Percentiles rank a stretch among this genome's conserved stretches.
These are phyloP conservation scores for Alviniconcha marisindica DNA, from an alignment of 1,140 invertebrate genomes.

Conservation along the genomic window DNA sequence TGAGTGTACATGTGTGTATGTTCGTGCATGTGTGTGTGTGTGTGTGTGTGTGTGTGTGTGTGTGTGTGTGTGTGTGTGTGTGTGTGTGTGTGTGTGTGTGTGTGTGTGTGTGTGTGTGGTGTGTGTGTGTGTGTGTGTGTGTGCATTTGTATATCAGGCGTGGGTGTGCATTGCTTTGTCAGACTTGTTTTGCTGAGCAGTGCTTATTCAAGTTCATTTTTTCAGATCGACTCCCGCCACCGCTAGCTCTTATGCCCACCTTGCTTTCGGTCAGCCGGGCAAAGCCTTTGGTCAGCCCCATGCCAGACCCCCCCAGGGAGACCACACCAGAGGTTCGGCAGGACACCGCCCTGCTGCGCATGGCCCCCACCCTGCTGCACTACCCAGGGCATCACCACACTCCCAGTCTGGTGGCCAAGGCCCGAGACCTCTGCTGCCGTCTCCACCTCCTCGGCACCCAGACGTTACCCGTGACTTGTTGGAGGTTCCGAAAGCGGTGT, in stretches of 20 bases:
- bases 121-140: too few species aligned
- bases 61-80: too few species aligned
- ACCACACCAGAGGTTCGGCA: too few species aligned
- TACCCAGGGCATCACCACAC: not conserved
- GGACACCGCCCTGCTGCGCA: too few species aligned
- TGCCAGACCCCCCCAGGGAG: too few species aligned
- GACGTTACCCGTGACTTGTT: slow-evolving; percentile 50
- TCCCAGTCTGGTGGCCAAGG: not conserved
- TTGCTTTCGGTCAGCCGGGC: too few species aligned
- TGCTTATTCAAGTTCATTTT: not conserved
- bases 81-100: not conserved
- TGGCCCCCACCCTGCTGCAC: not conserved
- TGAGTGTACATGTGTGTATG: too few species aligned
- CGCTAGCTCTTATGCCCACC: too few species aligned
- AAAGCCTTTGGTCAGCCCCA: too few species aligned
- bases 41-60: too few species aligned
- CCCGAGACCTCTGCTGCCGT: not conserved
- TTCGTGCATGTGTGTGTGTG: not conserved
- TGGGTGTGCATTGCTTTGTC: not conserved
- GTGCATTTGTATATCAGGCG: not conserved
- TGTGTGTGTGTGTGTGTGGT: too few species aligned
- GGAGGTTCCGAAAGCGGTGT: slow-evolving; percentile 50
- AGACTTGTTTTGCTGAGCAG: not conserved
- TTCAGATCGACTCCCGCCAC: not conserved
- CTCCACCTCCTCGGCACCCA: slow-evolving; percentile 1